Evolutionary conservation across 2,113 vertebrate genomes (phyloP).

Genomic region (Apus apus): DNA sequence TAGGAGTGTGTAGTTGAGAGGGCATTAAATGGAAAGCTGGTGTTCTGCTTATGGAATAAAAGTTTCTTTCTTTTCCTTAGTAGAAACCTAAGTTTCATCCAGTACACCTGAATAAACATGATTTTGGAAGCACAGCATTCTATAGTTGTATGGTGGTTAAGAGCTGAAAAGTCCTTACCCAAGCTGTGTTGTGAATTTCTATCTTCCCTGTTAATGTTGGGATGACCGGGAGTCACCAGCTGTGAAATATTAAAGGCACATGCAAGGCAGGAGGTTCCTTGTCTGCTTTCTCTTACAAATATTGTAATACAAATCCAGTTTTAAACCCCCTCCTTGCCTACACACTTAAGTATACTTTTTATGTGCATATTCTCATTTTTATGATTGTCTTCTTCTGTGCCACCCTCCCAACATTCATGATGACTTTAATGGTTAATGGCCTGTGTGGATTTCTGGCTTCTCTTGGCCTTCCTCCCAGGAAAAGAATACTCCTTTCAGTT

Average conservation of each 20-base stretch:
- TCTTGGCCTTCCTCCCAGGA: not conserved
- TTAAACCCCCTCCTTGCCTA: not conserved
- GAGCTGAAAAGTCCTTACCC: not conserved
- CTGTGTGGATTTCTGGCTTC: not conserved
- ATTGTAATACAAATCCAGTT: not conserved
- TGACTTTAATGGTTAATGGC: not conserved
- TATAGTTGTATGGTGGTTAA: not conserved
- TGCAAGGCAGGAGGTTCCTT: not conserved
- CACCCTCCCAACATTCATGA: fast-evolving
- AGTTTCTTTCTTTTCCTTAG: not conserved
- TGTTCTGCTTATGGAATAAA: not conserved
- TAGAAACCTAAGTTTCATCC: not conserved
- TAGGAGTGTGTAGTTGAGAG: not conserved
- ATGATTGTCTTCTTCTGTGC: not conserved
- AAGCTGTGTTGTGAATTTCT: not conserved
- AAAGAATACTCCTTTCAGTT: not conserved
- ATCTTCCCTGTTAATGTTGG: not conserved
- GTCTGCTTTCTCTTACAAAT: not conserved
- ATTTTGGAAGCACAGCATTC: not conserved
- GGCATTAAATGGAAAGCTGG: not conserved
- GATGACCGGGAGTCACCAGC: not conserved
- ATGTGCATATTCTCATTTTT: not conserved
- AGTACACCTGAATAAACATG: not conserved
- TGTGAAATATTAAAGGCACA: not conserved
- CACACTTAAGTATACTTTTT: not conserved